These are phyloP conservation scores for Gymnarchus niloticus DNA, from an alignment of 2,113 vertebrate species.

Conservation along the genomic window DNA sequence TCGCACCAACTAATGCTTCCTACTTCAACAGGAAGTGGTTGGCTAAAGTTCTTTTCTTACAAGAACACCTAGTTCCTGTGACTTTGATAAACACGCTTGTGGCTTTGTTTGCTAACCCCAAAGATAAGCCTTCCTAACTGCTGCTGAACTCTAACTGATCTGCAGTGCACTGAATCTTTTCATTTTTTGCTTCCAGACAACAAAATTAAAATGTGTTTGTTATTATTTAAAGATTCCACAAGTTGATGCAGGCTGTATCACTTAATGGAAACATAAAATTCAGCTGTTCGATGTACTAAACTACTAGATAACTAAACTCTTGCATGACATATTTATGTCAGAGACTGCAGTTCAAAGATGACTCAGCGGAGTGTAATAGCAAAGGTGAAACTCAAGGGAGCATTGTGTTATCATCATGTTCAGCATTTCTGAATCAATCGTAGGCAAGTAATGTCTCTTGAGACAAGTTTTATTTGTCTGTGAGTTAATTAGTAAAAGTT, in stretches of 20 bases:
- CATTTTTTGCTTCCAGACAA: neutral
- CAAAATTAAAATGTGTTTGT: neutral
- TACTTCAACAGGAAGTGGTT: constrained; percentile 53
- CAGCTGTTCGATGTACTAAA: neutral
- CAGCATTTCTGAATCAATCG: constrained; percentile 2
- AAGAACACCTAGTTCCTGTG: constrained; percentile 50
- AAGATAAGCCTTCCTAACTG: constrained; percentile 42
- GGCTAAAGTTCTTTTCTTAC: constrained; percentile 44
- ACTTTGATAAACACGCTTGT: constrained; percentile 52
- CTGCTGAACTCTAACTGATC: constrained; percentile 29
- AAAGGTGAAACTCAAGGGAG: neutral
- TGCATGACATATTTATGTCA: constrained; percentile 9
- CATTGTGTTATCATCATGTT: neutral
- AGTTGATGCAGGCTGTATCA: neutral
- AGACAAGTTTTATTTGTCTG: neutral
- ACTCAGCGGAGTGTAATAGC: constrained; percentile 1
- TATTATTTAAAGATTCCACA: neutral
- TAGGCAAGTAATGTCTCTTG: neutral
- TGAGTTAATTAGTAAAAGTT: neutral
- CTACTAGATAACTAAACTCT: neutral
- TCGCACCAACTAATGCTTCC: constrained; percentile 47
- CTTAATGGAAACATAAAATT: neutral
- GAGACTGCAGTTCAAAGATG: constrained; percentile 8
- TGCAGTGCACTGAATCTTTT: neutral
- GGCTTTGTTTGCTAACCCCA: constrained; percentile 47